Evolutionary conservation across 2,888 invertebrate genomes (phyloP).

Genomic region (Cerceris ruficornis): DNA sequence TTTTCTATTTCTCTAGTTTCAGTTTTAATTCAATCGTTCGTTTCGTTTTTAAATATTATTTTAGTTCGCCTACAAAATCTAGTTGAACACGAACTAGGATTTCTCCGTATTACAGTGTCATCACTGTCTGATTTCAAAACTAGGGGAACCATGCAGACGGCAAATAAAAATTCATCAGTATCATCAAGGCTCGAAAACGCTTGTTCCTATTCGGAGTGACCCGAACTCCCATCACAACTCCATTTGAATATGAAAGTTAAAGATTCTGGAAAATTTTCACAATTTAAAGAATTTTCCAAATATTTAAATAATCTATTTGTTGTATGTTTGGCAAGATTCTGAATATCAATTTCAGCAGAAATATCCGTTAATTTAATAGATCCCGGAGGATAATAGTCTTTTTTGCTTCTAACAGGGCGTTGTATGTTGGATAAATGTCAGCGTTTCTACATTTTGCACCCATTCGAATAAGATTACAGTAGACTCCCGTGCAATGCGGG

Average conservation of each 20-base stretch:
- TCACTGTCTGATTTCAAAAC: slow-evolving; percentile 4
- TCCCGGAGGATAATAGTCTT: not conserved
- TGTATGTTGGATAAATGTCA: slow-evolving; percentile 7
- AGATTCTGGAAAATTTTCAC: too few relatives aligned
- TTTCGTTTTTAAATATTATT: slow-evolving; percentile 14
- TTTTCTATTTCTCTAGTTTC: slow-evolving; percentile 12
- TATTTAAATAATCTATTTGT: not conserved
- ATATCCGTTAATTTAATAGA: not conserved
- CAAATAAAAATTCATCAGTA: slow-evolving; percentile 10
- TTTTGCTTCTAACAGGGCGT: slow-evolving; percentile 7
- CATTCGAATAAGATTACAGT: not conserved
- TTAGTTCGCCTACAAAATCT: slow-evolving; percentile 18
- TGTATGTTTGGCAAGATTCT: slow-evolving; percentile 1
- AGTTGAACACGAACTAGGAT: slow-evolving; percentile 17
- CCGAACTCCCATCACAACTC: slow-evolving; percentile 13
- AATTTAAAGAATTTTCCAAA: too few relatives aligned
- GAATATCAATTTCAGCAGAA: slow-evolving; percentile 5
- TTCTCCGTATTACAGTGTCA: slow-evolving; percentile 9
- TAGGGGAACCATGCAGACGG: too few relatives aligned
- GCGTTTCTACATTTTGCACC: slow-evolving; percentile 4
- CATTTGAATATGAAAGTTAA: slow-evolving; percentile 2
- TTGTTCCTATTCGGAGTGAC: slow-evolving; percentile 16
- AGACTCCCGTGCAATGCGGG: too few relatives aligned
- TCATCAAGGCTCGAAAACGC: slow-evolving; percentile 1
- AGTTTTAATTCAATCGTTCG: slow-evolving; percentile 4